A percentile compares a stretch with the other conserved stretches of the same genome.
Evolutionary conservation across 2,888 invertebrate genomes (phyloP).

Genomic region (Drosophila ustulata): DNA sequence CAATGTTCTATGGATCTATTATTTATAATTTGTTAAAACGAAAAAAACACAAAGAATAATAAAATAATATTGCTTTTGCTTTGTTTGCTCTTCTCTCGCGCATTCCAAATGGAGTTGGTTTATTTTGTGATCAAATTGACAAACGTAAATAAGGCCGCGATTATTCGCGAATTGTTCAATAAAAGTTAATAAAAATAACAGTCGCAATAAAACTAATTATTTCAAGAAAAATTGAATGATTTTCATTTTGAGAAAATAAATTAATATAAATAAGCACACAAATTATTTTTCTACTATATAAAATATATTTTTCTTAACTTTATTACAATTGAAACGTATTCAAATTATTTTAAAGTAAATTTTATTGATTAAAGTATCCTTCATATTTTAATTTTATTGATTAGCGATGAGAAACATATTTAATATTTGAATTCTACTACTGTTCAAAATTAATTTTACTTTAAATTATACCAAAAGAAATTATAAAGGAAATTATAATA

Average conservation of each 20-base stretch:
- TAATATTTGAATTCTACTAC: too few species aligned
- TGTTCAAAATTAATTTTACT: too few species aligned
- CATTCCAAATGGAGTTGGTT: constrained; percentile 20
- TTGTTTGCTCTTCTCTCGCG: not conserved
- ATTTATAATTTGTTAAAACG: constrained; percentile 39
- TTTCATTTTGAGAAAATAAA: too few species aligned
- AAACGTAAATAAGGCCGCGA: not conserved
- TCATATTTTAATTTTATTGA: not conserved
- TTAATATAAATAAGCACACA: too few species aligned
- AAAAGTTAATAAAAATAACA: not conserved
- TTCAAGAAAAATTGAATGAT: not conserved
- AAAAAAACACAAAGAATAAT: constrained; percentile 19
- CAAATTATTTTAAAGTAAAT: not conserved
- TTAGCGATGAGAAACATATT: too few species aligned
- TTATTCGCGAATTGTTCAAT: not conserved
- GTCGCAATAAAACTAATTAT: not conserved
- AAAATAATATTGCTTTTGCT: constrained; percentile 16
- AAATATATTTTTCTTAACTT: too few species aligned
- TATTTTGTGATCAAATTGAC: constrained; percentile 12
- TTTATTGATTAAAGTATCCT: not conserved
- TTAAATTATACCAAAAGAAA: not conserved
- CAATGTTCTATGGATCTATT: constrained; percentile 36
- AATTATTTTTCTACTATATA: too few species aligned
- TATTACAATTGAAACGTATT: not conserved
- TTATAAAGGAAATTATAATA: not conserved